Evolutionary conservation across 2,113 vertebrate genomes (phyloP).

Genomic region (Porphyrio hochstetteri): DNA sequence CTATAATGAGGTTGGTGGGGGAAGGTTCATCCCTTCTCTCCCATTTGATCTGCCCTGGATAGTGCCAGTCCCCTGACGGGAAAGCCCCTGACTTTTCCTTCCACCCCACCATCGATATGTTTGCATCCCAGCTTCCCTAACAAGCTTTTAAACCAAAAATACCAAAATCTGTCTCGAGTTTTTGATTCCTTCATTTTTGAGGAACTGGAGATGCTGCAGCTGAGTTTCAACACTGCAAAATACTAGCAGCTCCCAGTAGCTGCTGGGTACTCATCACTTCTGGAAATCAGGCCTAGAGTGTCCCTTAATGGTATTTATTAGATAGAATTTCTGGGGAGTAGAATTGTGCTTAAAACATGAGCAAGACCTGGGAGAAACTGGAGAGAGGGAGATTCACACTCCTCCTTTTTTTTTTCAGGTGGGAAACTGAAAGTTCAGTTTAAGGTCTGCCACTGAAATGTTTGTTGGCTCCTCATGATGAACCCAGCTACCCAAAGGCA

Average conservation of each 20-base stretch:
- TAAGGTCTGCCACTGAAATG: not conserved
- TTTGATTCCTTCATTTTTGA: constrained; percentile 15
- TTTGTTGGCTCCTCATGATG: not conserved
- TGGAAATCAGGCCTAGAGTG: not conserved
- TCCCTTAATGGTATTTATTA: not conserved
- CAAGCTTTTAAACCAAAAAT: not conserved
- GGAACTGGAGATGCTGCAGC: not conserved
- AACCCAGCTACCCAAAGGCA: not conserved
- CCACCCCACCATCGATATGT: not conserved
- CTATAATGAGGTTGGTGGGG: not conserved
- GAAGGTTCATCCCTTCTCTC: not conserved
- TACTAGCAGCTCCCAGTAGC: not conserved
- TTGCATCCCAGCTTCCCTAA: not conserved
- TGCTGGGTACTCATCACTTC: not conserved
- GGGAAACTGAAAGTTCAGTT: not conserved
- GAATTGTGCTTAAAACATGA: not conserved
- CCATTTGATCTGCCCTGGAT: not conserved
- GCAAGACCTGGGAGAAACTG: not conserved
- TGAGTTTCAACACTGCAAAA: not conserved
- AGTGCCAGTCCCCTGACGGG: not conserved
- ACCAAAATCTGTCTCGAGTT: not conserved
- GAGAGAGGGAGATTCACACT: not conserved
- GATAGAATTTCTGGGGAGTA: not conserved
- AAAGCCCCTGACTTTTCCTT: not conserved
- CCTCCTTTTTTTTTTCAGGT: not conserved